Evolutionary conservation across 2,797 vertebrate genomes (phyloP), one percentile per base, ranked within the genome.

Genomic region (Sebastes steindachneri): DNA sequence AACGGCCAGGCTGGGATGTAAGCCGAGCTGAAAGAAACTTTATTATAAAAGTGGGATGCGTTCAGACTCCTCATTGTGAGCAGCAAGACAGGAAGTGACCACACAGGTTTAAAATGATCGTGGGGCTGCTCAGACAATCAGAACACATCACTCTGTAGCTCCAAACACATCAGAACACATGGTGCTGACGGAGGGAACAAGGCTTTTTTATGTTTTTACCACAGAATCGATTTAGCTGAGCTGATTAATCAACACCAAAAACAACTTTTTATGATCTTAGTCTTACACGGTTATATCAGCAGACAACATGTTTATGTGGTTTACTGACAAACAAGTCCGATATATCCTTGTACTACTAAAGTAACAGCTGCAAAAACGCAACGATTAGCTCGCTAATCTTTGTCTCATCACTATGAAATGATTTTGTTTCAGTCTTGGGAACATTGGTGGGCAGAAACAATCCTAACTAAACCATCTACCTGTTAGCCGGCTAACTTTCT

Each of bases 171-270:
- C 68, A 82, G 72, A 91, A 76, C 17, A 87, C 86, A 90, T 73
- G 92, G 93, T 93, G 93, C 92, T 92, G 77, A 89, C 0, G 89
- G 95, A 73, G 97, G 97, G 97, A 97, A 98, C 97, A 97, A 96
- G 96, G 96, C 97, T 97, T 93, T 97, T 75, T 53, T 54, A 96
- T 96, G 95, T 96, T 97, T 97, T 92, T 92, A 91, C 60, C 77
- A 77, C 68, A 75, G 33, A 81, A 77, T 76, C 59, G 83, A 28
- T 84, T 82, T 26, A 83, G 70, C 59, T 72, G 37, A 67, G 57
- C 54, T 26, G 21, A 76, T 73, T 19, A 31, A 79, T 76, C 25
- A 2, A 91, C 75, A 86, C 86, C 85, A 84, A 88, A 86, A 85
- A 88, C 17, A 14, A 51, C 37, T 28, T 74, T 29, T 28, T 41